Percentiles rank a stretch among this genome's conserved stretches.
Evolutionary conservation across 2,797 vertebrate genomes (phyloP).

Genomic region (Thripadectes ignobilis): DNA sequence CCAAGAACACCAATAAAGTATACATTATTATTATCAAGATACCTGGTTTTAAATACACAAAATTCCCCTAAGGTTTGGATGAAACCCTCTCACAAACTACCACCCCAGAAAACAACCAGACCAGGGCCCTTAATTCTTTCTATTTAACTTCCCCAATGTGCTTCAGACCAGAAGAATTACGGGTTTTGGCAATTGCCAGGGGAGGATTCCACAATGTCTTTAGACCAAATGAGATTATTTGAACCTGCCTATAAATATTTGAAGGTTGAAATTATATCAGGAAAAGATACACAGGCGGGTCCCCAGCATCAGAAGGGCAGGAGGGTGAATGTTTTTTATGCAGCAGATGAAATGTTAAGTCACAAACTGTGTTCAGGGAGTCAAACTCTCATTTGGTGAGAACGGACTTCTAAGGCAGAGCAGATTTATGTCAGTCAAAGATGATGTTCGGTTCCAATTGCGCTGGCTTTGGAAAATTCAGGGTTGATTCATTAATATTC

Average conservation of each 20-base stretch:
- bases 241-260: not conserved
- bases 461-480: not conserved
- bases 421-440: not conserved
- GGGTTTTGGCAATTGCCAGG: not conserved
- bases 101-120: not conserved
- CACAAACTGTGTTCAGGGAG: not conserved
- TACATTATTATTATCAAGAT: not conserved
- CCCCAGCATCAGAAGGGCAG: not conserved
- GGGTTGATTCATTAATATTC: constrained; percentile 7
- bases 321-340: not conserved
- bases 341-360: not conserved
- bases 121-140: not conserved
- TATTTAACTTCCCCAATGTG: not conserved
- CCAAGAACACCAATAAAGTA: not conserved
- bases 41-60: not conserved
- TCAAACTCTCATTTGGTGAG: not conserved
- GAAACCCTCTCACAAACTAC: not conserved
- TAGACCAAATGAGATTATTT: not conserved
- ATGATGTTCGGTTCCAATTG: not conserved
- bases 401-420: not conserved
- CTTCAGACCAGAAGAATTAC: not conserved
- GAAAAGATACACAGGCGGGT: not conserved
- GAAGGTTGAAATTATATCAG: not conserved
- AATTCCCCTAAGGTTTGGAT: not conserved
- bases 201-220: not conserved